phyloP scores from a whole-genome alignment of 2,888 invertebrate genomes.

The Holacanthella duospinosa region DNA sequence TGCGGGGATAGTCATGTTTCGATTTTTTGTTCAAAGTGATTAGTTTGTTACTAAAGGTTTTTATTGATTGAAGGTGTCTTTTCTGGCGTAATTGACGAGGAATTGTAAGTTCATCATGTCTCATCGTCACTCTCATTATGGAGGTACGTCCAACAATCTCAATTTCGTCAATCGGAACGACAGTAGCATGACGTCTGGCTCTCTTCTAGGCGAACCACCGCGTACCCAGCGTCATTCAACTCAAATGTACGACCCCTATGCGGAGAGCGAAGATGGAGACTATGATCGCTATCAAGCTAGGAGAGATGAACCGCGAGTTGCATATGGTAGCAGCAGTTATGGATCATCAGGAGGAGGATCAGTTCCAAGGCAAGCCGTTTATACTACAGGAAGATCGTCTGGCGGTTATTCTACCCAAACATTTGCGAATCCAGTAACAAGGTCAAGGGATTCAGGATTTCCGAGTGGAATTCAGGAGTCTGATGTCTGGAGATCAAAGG shows the following conservation, averaged over 20 bases:
- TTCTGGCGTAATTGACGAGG: too few relatives aligned
- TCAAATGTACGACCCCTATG: neutral
- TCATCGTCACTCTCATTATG: neutral
- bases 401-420: neutral
- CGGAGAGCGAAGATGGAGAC: neutral
- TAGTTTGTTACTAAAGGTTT: too few relatives aligned
- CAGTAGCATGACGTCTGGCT: too few relatives aligned
- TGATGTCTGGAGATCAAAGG: slow-evolving; percentile 1
- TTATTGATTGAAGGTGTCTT: too few relatives aligned
- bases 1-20: too few relatives aligned
- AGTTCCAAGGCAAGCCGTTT: neutral
- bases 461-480: neutral
- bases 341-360: neutral
- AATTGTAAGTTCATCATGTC: neutral
- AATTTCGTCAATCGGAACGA: too few relatives aligned
- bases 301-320: neutral
- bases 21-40: too few relatives aligned
- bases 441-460: neutral
- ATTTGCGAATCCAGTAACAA: neutral
- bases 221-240: too few relatives aligned
- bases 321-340: neutral
- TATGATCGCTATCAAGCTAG: neutral
- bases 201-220: neutral
- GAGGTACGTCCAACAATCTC: neutral
- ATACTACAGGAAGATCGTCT: neutral